Evolutionary conservation across 2,888 invertebrate species (phyloP).

Genomic region (Frankliniella intonsa): DNA sequence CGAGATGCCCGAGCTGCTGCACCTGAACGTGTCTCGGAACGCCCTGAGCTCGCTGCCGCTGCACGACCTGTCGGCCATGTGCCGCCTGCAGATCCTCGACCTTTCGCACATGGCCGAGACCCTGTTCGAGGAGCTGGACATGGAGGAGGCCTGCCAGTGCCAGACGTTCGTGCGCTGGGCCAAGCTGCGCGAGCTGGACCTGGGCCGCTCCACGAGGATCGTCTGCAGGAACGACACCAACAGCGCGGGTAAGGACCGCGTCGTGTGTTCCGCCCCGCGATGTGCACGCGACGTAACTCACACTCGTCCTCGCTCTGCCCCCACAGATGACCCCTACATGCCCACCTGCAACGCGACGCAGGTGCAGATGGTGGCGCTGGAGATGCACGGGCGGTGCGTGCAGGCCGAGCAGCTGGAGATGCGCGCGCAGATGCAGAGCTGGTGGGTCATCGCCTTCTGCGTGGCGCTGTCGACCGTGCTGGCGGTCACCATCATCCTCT

Average conservation of each 20-base stretch:
- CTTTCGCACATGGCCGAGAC: not conserved
- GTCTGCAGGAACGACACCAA: slow-evolving; percentile 14
- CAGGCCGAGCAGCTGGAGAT: not conserved
- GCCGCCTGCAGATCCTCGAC: slow-evolving; percentile 15
- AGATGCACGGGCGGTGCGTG: slow-evolving; percentile 8
- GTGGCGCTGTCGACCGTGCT: not conserved
- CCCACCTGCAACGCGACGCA: slow-evolving; percentile 11
- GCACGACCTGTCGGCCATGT: slow-evolving; percentile 15
- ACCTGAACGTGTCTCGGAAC: slow-evolving; percentile 6
- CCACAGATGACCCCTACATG: not conserved
- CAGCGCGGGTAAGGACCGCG: not conserved
- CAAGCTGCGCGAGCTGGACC: slow-evolving; percentile 5
- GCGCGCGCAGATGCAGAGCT: not conserved
- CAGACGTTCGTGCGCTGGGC: not conserved
- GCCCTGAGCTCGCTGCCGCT: not conserved
- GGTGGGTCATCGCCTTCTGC: not conserved
- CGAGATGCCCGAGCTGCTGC: not conserved
- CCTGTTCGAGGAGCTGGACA: slow-evolving; percentile 7
- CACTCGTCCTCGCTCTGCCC: not conserved
- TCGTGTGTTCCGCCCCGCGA: not conserved
- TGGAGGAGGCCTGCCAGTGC: slow-evolving; percentile 19
- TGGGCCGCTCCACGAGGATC: not conserved
- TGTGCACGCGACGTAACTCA: too few species aligned
- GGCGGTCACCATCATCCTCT: not conserved
- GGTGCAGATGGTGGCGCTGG: not conserved